Evolutionary conservation across 2,797 vertebrate species (phyloP).

Genomic region (Manis pentadactyla): DNA sequence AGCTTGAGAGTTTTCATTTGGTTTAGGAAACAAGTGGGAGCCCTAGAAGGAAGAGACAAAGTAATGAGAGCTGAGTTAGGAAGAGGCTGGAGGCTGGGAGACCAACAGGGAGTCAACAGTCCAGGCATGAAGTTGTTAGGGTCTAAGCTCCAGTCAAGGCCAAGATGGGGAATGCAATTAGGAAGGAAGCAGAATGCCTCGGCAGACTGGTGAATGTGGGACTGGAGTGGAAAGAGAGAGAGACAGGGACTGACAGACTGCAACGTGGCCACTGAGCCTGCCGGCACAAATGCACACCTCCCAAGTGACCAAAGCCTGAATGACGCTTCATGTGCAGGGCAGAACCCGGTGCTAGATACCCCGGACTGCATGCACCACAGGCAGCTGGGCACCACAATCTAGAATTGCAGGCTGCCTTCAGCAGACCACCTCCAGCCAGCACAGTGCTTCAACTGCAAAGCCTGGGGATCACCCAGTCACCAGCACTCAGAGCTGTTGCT

Average conservation of each 20-base stretch:
- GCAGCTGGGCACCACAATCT: background rate
- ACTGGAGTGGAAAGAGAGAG: no score
- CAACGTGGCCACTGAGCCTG: background rate
- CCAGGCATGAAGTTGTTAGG: background rate
- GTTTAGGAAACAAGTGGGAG: background rate
- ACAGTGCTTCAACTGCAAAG: background rate
- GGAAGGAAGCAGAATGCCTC: background rate
- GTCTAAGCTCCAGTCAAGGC: background rate
- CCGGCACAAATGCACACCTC: fast-evolving
- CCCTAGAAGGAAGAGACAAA: background rate
- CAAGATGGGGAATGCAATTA: background rate
- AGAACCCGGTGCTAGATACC: background rate
- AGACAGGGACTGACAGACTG: background rate
- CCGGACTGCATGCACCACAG: fast-evolving
- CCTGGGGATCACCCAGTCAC: background rate
- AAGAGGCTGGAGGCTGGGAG: background rate
- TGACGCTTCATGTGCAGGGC: background rate
- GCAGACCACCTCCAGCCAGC: background rate
- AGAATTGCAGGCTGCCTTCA: background rate
- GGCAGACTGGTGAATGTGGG: background rate
- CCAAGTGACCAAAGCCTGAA: no score
- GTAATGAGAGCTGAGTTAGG: background rate
- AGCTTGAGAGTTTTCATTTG: background rate
- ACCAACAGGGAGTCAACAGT: background rate
- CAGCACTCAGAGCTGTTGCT: background rate